Percentiles rank a stretch among this genome's conserved stretches.
Evolutionary conservation across 23 tunicate species (phyloP).

Genomic region (Halocynthia roretzi): DNA sequence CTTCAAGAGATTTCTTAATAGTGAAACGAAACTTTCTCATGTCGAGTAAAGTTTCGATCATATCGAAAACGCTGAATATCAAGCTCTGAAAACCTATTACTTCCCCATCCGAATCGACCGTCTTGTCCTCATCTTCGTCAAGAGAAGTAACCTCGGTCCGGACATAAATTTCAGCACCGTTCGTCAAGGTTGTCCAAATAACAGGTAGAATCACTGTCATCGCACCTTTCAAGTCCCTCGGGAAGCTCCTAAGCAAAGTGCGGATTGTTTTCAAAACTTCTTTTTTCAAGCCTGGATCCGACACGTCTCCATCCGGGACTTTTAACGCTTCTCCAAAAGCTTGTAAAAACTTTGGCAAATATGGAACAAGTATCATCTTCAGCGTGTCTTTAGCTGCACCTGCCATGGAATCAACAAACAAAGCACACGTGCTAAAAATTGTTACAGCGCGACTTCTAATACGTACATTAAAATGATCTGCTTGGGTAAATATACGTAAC

Average conservation of each 20-base stretch:
- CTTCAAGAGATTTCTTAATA: slow-evolving; percentile 67
- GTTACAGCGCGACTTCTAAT: slow-evolving; percentile 65
- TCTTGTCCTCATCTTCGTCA: slow-evolving; percentile 52
- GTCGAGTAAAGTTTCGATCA: slow-evolving; percentile 61
- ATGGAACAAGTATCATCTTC: slow-evolving; percentile 25
- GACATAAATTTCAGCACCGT: slow-evolving; percentile 59
- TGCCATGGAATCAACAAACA: slow-evolving; percentile 33
- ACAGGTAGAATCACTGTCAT: slow-evolving; percentile 51
- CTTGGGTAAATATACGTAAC: slow-evolving; percentile 43
- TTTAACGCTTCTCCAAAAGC: slow-evolving; percentile 47
- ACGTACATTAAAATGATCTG: slow-evolving; percentile 42
- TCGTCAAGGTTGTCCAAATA: slow-evolving; percentile 63
- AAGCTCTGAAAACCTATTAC: slow-evolving; percentile 63
- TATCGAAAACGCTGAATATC: slow-evolving; percentile 58
- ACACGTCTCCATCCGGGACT: slow-evolving; percentile 46
- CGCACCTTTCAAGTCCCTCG: slow-evolving; percentile 45
- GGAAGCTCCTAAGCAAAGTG: slow-evolving; percentile 36
- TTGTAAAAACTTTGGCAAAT: slow-evolving; percentile 49
- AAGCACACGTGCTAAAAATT: slow-evolving; percentile 62
- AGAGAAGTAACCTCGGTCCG: slow-evolving; percentile 48
- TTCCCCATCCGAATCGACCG: slow-evolving; percentile 78
- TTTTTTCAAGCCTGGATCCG: slow-evolving; percentile 70
- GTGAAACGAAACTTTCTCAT: slow-evolving; percentile 25
- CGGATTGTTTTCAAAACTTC: slow-evolving; percentile 56
- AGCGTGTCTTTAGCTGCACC: slow-evolving; percentile 20